A percentile compares a stretch with the other conserved stretches of the same genome.
Conservation (phyloP, 2,113 vertebrate species). For the Collichthys lucidus region DNA sequence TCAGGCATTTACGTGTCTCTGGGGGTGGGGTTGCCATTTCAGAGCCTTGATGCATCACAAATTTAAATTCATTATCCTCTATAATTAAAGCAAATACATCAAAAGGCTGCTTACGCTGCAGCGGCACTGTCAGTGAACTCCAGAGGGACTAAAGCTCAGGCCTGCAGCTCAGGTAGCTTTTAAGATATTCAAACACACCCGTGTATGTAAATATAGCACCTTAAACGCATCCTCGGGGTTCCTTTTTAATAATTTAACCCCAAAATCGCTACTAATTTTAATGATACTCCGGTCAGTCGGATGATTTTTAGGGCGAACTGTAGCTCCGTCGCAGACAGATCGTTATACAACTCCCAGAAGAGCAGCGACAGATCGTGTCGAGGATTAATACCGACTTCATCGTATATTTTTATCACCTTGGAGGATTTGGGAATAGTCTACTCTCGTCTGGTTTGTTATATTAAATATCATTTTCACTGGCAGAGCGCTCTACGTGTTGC, state of each 20-base stretch:
- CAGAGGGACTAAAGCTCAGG: conserved; percentile 20
- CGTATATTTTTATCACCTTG: conserved; percentile 3
- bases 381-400: background rate
- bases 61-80: conserved; percentile 69
- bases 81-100: conserved; percentile 73
- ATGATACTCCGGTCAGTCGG: conserved; percentile 20
- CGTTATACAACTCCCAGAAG: conserved; percentile 2
- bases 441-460: background rate
- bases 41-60: conserved; percentile 47
- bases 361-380: background rate
- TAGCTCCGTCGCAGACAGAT: background rate
- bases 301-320: conserved; percentile 5
- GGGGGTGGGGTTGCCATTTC: conserved; percentile 48
- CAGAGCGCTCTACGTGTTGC: background rate
- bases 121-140: conserved; percentile 36
- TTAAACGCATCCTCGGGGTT: conserved; percentile 32
- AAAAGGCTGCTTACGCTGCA: conserved; percentile 49
- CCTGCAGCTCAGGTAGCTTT: conserved; percentile 40
- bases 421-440: background rate
- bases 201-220: conserved; percentile 22
- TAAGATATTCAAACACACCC: background rate
- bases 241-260: conserved; percentile 52
- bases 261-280: conserved; percentile 42
- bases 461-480: background rate
- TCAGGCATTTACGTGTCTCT: conserved; percentile 46